Conservation (phyloP, 2,797 vertebrate genomes). For the Spea hammondii region DNA sequence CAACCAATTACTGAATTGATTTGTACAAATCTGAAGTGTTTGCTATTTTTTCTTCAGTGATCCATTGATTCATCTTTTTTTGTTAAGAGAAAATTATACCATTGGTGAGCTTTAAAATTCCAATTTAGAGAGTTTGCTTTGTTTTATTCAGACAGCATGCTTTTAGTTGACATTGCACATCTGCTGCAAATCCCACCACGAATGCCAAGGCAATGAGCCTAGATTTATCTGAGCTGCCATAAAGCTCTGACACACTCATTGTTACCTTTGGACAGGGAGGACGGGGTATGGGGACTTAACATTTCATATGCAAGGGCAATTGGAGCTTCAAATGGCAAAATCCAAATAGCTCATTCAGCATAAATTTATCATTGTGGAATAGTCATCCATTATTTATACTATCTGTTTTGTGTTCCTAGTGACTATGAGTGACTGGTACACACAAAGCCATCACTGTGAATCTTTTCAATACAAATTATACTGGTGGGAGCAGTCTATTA, state of each 20-base stretch:
- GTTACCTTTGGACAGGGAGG: too few relatives aligned
- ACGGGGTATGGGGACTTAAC: too few relatives aligned
- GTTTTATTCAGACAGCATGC: background rate
- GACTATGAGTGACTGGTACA: too few relatives aligned
- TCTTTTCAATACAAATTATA: too few relatives aligned
- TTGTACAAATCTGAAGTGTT: background rate
- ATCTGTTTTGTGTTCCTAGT: too few relatives aligned
- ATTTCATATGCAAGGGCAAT: too few relatives aligned
- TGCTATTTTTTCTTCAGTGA: background rate
- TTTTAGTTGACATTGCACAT: background rate
- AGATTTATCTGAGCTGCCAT: background rate
- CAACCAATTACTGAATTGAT: constrained; percentile 1
- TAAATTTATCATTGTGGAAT: too few relatives aligned
- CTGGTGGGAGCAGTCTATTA: too few relatives aligned
- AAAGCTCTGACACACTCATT: background rate
- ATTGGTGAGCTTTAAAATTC: background rate
- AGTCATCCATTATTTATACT: too few relatives aligned
- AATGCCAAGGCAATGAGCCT: background rate
- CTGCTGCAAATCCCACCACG: background rate
- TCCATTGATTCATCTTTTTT: background rate
- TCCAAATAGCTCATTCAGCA: too few relatives aligned
- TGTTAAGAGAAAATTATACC: background rate
- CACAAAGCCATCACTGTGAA: too few relatives aligned
- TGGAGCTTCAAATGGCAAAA: too few relatives aligned
- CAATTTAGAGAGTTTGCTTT: background rate